Evolutionary conservation across 2,113 vertebrate genomes (phyloP).

Genomic region (Boleophthalmus pectinirostris): DNA sequence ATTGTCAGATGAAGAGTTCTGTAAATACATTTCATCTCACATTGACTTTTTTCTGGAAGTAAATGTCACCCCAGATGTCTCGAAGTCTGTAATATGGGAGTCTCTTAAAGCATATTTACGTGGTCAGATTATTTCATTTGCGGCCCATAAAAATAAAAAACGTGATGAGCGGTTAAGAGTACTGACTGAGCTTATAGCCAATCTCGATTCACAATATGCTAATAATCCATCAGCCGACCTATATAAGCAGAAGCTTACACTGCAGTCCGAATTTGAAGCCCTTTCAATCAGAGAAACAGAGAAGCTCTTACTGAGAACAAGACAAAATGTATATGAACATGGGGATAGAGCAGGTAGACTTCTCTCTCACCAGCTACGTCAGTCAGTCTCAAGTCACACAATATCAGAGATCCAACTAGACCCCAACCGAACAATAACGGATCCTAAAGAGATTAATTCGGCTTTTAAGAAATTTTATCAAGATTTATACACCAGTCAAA

Average conservation of each 20-base stretch:
- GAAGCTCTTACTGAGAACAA: too few relatives aligned
- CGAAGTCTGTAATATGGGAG: background rate
- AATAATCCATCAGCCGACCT: background rate
- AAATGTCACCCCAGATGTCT: background rate
- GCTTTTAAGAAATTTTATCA: too few relatives aligned
- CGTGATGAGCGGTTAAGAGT: background rate
- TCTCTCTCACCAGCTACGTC: too few relatives aligned
- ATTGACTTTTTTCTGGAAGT: background rate
- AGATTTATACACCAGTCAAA: background rate
- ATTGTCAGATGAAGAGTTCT: background rate
- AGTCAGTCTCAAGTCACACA: too few relatives aligned
- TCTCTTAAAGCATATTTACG: background rate
- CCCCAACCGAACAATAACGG: too few relatives aligned
- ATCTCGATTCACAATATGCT: background rate
- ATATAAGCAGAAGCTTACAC: too few relatives aligned
- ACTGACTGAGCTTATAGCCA: background rate
- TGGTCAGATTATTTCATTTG: background rate
- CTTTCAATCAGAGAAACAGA: too few relatives aligned
- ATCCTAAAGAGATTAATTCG: too few relatives aligned
- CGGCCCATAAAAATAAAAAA: background rate
- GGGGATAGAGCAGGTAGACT: too few relatives aligned
- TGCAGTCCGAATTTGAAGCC: too few relatives aligned
- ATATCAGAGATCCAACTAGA: too few relatives aligned
- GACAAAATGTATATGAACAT: too few relatives aligned
- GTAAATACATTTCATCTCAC: background rate